Conservation (phyloP, 2,888 invertebrate species). For the Tuta absoluta region DNA sequence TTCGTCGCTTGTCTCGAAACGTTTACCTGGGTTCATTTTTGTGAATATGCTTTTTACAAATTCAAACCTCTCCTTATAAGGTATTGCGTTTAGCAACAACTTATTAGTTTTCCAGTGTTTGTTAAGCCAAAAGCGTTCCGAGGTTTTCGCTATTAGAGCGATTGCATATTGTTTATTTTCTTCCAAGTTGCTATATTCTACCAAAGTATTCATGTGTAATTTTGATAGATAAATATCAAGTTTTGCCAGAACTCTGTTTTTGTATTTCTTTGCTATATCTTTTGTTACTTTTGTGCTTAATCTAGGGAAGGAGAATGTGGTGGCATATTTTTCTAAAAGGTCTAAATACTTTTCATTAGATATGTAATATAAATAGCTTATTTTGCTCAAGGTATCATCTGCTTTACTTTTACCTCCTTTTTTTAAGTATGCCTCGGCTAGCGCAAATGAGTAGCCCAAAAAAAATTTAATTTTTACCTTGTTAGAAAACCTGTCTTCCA, state of each 20-base stretch:
- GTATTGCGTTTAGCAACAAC: constrained; percentile 40
- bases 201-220: constrained; percentile 43
- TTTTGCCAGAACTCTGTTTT: constrained; percentile 47
- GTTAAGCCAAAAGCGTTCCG: constrained; percentile 38
- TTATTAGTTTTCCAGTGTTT: constrained; percentile 35
- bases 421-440: constrained; percentile 42
- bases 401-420: background rate
- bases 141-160: constrained; percentile 35
- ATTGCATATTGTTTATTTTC: constrained; percentile 46
- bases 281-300: constrained; percentile 46
- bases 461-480: constrained; percentile 39
- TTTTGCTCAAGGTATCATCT: background rate
- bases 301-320: background rate
- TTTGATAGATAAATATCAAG: constrained; percentile 48
- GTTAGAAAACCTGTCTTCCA: constrained; percentile 4
- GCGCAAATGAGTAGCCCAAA: constrained; percentile 48
- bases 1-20: constrained; percentile 40
- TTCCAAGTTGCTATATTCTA: constrained; percentile 42
- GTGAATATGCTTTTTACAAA: constrained; percentile 40
- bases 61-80: constrained; percentile 36
- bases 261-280: constrained; percentile 52
- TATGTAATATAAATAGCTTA: constrained; percentile 42
- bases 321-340: constrained; percentile 41
- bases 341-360: constrained; percentile 42
- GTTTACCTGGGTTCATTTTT: constrained; percentile 37